Base-by-base conservation (phyloP, 1,140 invertebrate species). In the Pinna nobilis region DNA sequence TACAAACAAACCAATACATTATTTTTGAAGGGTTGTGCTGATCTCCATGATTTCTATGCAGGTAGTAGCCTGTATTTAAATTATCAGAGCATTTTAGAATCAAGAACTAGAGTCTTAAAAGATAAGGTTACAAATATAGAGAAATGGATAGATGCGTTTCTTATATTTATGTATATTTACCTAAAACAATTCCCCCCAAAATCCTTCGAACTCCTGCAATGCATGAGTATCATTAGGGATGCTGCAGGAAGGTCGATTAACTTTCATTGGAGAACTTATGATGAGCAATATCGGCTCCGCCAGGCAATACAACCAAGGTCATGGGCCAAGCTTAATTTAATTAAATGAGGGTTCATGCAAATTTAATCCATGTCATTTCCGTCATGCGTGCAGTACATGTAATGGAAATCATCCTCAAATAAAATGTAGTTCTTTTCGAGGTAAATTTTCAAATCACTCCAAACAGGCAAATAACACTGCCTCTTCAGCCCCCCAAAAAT, bases 71-170 rank as follows among this genome's bases (percentile, higher is more conserved):
- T n/a, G n/a, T n/a, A n/a, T n/a, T n/a, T n/a, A n/a, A n/a, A n/a
- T n/a, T n/a, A n/a, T n/a, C n/a, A n/a, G n/a, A n/a, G n/a, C n/a
- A n/a, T n/a, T n/a, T n/a, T n/a, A n/a, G n/a, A n/a, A n/a, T n/a
- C n/a, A n/a, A n/a, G n/a, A n/a, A n/a, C n/a, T n/a, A n/a, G n/a
- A n/a, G n/a, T n/a, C n/a, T n/a, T n/a, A n/a, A n/a, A n/a, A n/a
- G n/a, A n/a, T n/a, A n/a, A n/a, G n/a, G n/a, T n/a, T n/a, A n/a
- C 30, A 18, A 65, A 47, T 20, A 77, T 73, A 13, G 66, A 69
- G 51, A 55, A 60, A 66, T 77, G 50, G 61, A 73, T 60, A 3
- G 67, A 74, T 15, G 76, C 70, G 3, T 74, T 74, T 47, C 18
- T 74, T 3, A 61, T 73, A 20, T 77, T 13, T 49, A 55, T 59